Conservation (phyloP, 1,140 invertebrate species). For the Diorhabda elongata region DNA sequence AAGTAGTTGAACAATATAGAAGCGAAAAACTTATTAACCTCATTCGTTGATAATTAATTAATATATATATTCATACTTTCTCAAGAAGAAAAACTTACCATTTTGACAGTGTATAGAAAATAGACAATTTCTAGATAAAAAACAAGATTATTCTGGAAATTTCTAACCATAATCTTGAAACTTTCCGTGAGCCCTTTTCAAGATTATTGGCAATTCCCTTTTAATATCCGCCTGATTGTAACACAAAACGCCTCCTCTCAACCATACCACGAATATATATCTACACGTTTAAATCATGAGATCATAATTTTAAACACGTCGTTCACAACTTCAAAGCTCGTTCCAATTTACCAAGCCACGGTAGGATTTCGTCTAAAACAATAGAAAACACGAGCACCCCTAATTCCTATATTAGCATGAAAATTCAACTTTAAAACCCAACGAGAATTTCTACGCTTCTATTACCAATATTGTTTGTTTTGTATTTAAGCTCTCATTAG, state of each 20-base stretch:
- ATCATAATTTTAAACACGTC: neutral
- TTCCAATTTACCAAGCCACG: neutral
- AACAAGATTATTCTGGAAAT: neutral
- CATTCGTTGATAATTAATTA: too few species aligned
- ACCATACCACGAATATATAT: neutral
- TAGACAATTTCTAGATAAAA: neutral
- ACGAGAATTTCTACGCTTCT: neutral
- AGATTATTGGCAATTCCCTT: conserved; percentile 2
- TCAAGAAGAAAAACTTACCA: too few species aligned
- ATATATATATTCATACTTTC: too few species aligned
- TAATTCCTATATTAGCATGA: neutral
- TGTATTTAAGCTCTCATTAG: too few species aligned
- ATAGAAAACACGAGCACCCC: neutral
- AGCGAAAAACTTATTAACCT: too few species aligned
- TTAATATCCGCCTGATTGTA: neutral
- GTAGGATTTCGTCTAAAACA: neutral
- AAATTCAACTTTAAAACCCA: conserved; percentile 3
- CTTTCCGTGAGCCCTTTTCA: neutral
- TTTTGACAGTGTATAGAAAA: neutral
- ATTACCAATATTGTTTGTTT: neutral
- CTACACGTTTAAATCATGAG: neutral
- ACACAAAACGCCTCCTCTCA: neutral
- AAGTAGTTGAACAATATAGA: too few species aligned
- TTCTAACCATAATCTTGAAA: neutral
- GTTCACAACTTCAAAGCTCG: neutral